Conservation (phyloP, 2,113 vertebrate species). For the Brienomyrus brachyistius region DNA sequence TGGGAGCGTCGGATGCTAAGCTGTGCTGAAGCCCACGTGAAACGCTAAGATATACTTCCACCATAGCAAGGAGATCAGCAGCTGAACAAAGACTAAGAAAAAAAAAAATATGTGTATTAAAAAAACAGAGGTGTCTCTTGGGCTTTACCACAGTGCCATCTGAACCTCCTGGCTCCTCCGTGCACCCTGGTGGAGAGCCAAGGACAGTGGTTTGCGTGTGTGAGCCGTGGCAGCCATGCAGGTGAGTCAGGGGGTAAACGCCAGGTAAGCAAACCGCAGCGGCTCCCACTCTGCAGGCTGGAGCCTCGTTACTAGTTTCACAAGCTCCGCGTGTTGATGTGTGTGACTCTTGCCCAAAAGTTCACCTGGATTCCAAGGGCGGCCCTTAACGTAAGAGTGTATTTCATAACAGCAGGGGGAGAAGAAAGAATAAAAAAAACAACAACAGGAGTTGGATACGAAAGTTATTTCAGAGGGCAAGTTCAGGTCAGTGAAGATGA, state of each 20-base stretch:
- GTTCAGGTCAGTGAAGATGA: constrained; percentile 4
- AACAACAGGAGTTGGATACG: background rate
- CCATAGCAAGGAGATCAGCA: background rate
- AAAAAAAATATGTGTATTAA: background rate
- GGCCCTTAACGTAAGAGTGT: background rate
- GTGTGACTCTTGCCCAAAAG: constrained; percentile 45
- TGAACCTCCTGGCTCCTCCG: background rate
- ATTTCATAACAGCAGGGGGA: background rate
- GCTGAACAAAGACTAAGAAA: background rate
- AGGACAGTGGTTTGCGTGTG: background rate
- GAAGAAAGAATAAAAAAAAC: background rate
- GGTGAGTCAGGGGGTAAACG: constrained; percentile 11
- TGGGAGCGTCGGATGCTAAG: background rate
- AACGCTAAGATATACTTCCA: background rate
- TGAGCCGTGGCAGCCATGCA: background rate
- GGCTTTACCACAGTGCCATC: background rate
- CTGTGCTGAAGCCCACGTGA: background rate
- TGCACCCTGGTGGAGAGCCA: background rate
- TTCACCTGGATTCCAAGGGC: constrained; percentile 15
- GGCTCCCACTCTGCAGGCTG: background rate
- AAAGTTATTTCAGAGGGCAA: constrained; percentile 15
- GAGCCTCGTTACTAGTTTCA: constrained; percentile 13
- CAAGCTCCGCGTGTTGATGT: constrained; percentile 3
- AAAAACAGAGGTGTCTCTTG: background rate
- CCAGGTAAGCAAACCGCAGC: background rate